Evolutionary conservation across 2,797 vertebrate species (phyloP).

Genomic region (Micrastur ruficollis): DNA sequence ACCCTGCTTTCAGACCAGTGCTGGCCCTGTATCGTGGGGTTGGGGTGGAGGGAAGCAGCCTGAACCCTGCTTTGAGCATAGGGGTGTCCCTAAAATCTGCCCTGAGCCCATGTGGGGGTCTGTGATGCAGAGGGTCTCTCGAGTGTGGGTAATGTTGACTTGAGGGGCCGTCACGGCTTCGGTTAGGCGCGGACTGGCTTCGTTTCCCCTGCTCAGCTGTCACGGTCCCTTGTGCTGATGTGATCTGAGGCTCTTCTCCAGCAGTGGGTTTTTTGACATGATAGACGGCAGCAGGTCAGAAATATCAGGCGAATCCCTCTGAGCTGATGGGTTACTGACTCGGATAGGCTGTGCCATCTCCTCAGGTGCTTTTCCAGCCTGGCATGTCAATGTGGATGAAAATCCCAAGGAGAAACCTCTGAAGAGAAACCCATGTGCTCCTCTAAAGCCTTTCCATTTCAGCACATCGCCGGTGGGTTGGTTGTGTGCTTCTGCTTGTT

Average conservation of each 20-base stretch:
- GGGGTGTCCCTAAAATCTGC: neutral
- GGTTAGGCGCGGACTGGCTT: neutral
- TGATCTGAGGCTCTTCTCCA: neutral
- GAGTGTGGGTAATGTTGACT: neutral
- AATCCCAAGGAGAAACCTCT: neutral
- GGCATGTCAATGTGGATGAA: neutral
- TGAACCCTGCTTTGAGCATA: rapidly evolving
- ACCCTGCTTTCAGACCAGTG: neutral
- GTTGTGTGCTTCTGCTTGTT: neutral
- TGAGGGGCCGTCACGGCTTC: neutral
- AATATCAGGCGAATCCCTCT: neutral
- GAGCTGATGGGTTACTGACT: neutral
- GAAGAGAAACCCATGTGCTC: neutral
- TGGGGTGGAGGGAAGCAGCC: neutral
- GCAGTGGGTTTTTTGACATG: neutral
- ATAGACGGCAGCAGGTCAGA: constrained; percentile 5
- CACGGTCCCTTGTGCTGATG: neutral
- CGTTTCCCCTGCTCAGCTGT: neutral
- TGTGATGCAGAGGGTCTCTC: neutral
- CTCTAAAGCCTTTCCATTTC: neutral
- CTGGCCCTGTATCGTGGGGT: too few species aligned
- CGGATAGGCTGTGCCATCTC: neutral
- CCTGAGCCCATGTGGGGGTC: rapidly evolving
- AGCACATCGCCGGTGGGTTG: rapidly evolving
- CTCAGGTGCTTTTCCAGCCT: neutral